A percentile compares a stretch with the other conserved stretches of the same genome.
Conservation (phyloP, 1,140 invertebrate species). For the Belonocnema kinseyi region DNA sequence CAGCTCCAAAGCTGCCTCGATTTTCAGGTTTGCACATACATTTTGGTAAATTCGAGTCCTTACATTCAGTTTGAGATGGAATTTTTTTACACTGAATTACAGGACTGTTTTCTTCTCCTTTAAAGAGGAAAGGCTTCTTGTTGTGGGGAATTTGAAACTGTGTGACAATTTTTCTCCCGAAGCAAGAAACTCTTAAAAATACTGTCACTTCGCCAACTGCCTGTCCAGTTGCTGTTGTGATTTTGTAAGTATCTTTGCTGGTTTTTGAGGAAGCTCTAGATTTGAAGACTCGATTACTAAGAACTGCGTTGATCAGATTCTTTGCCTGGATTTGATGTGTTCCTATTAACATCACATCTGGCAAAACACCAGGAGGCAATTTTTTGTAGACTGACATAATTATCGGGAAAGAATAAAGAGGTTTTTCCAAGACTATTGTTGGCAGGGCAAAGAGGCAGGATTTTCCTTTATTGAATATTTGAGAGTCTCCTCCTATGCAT, state of each 20-base stretch:
- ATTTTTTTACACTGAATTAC: slow-evolving; percentile 66
- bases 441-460: slow-evolving; percentile 73
- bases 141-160: slow-evolving; percentile 77
- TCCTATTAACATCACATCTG: slow-evolving; percentile 68
- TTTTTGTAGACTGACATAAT: slow-evolving; percentile 68
- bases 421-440: slow-evolving; percentile 51
- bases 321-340: slow-evolving; percentile 60
- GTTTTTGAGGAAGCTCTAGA: slow-evolving; percentile 60
- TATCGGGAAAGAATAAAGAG: slow-evolving; percentile 64
- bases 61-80: slow-evolving; percentile 37
- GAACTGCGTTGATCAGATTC: slow-evolving; percentile 61
- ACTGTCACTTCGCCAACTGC: slow-evolving; percentile 76
- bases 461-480: slow-evolving; percentile 71
- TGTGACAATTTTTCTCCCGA: slow-evolving; percentile 81
- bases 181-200: slow-evolving; percentile 79
- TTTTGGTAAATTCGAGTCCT: slow-evolving; percentile 13
- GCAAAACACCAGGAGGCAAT: slow-evolving; percentile 66
- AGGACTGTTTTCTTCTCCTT: slow-evolving; percentile 57
- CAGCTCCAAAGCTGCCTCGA: background rate
- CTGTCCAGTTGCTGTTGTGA: slow-evolving; percentile 69
- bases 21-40: slow-evolving; percentile 38
- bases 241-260: slow-evolving; percentile 78
- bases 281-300: slow-evolving; percentile 52
- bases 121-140: slow-evolving; percentile 68
- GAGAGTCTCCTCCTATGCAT: slow-evolving; percentile 49